These are phyloP conservation scores for Nowickia ferox DNA, from an alignment of 2,888 invertebrate species.

Conservation along the genomic window DNA sequence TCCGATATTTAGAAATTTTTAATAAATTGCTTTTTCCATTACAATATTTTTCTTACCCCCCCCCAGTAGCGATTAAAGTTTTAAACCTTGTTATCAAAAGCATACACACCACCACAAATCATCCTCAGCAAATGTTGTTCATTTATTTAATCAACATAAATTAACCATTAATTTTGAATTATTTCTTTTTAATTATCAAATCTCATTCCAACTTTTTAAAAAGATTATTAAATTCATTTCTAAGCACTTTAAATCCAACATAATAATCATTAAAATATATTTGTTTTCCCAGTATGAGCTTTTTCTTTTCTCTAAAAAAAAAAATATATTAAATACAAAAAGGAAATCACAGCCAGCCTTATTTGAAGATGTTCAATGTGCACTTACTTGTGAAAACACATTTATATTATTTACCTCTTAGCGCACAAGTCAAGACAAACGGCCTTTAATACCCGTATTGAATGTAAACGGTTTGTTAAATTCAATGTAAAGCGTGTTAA, in stretches of 20 bases:
- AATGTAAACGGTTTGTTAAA: slow-evolving; percentile 3
- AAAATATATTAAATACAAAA: background rate
- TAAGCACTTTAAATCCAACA: background rate
- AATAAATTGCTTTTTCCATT: background rate
- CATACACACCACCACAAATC: background rate
- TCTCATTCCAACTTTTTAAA: background rate
- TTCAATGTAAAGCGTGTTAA: slow-evolving; percentile 44
- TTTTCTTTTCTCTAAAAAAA: too few relatives aligned
- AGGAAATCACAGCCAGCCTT: background rate
- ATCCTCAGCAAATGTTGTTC: background rate
- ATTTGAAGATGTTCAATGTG: background rate
- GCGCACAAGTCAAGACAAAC: slow-evolving; percentile 6
- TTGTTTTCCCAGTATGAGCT: slow-evolving; percentile 11
- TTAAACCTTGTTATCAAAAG: background rate
- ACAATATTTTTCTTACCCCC: background rate
- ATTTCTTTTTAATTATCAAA: slow-evolving; percentile 19
- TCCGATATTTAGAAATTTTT: too few relatives aligned
- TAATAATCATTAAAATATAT: slow-evolving; percentile 13
- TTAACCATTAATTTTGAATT: slow-evolving; percentile 6
- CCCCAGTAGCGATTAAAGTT: background rate
- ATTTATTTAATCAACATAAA: slow-evolving; percentile 25
- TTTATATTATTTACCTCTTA: slow-evolving; percentile 27
- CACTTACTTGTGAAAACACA: slow-evolving; percentile 6
- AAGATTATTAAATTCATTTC: background rate
- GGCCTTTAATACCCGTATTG: background rate